Evolutionary conservation across 2,888 invertebrate species (phyloP), one percentile per base, ranked within the genome.

Genomic region (Psylliodes chrysocephalus): DNA sequence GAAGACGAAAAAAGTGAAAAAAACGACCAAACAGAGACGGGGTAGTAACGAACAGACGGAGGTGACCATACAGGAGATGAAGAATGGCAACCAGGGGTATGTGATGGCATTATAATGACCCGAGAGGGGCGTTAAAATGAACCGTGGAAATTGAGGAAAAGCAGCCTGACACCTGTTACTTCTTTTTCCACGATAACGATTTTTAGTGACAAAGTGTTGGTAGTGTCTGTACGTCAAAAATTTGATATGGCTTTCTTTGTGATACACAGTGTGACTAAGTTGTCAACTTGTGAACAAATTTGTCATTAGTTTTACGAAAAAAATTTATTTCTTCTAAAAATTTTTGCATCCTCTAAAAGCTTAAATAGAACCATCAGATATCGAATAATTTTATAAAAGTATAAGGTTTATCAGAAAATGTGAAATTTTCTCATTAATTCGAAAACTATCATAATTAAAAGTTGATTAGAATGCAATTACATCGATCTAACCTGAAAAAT

Each of bases 1-100:
- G 82, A 89, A 90, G 84, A 91, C 94, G 85, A 90, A 93, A 82
- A 93, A 93, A 84, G 95, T 94, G 87, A 92, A 93, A 85, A 95
- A 94, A 88, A 94, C 94, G 86, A 90, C 91, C 76, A 89, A 90
- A 81, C 90, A 91, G 78, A 90, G 92, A 83, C 91, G 92, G 84
- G 89, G 89, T 81, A 88, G 88, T 70, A 89, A 89, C 82, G 89
- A 89, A 80, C 84, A 84, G 72, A 84, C 85, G 75, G 93, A 93
- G 83, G 89, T 93, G 82, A 90, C 91, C 84, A 91, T 93, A 84
- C 92, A 91, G 77, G 93, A 93, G 86, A 87, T 87, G 82, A 86
- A 86, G 83, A 85, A 86, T 84, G 88, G 88, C 84, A 81, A 76
- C 63, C 85, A 84, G 89, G 93, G 92, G 93, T 94, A 93, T 91